Conservation (phyloP, 2,797 vertebrate species). For the Arnoldichthys spilopterus region DNA sequence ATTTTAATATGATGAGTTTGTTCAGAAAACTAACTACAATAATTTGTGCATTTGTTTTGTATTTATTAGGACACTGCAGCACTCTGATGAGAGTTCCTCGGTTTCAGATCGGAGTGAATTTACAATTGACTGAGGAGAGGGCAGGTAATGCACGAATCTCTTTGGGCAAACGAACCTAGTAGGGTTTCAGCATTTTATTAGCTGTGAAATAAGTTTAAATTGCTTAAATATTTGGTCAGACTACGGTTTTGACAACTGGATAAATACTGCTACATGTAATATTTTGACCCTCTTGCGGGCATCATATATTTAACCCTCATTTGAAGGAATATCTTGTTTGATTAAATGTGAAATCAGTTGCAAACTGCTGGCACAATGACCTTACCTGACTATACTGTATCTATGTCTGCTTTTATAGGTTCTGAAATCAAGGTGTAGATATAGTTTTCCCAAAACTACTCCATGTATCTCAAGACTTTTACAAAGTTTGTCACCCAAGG, state of each 20-base stretch:
- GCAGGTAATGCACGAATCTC: neutral
- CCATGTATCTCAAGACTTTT: neutral
- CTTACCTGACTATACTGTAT: neutral
- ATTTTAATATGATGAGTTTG: neutral
- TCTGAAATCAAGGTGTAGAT: conserved; percentile 1
- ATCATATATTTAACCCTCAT: neutral
- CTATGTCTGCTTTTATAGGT: conserved; percentile 23
- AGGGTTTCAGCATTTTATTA: neutral
- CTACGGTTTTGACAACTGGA: neutral
- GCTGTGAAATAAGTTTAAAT: neutral
- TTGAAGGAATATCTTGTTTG: neutral
- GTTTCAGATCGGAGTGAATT: neutral
- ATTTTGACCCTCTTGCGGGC: neutral
- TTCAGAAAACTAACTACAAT: neutral
- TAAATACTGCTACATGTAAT: neutral
- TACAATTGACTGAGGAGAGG: neutral
- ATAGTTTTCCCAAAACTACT: neutral
- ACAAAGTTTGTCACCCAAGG: neutral
- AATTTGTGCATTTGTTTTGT: conserved; percentile 3
- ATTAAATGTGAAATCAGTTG: neutral
- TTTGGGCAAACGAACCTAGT: neutral
- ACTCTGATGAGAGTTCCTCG: neutral
- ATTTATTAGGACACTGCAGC: conserved; percentile 1
- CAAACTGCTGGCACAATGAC: neutral
- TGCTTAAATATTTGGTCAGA: too few species aligned